Conservation (phyloP, 2,113 vertebrate genomes). For the Actinemys pallida region DNA sequence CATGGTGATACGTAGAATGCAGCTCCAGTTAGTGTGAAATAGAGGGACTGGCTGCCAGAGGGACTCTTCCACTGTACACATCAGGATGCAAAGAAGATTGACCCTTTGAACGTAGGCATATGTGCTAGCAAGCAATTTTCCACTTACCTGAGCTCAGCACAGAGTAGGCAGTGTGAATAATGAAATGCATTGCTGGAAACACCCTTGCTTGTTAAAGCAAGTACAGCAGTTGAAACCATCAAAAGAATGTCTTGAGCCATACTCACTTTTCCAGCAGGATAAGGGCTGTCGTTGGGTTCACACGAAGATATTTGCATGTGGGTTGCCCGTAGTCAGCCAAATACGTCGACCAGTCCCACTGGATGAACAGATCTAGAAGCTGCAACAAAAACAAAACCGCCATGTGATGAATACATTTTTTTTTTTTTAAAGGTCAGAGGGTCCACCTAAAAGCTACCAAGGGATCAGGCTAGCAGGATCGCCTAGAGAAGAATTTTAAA, state of each 20-base stretch:
- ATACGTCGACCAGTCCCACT: conserved; percentile 98
- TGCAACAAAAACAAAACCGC: conserved; percentile 46
- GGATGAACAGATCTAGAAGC: conserved; percentile 96
- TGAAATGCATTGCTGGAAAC: accelerated
- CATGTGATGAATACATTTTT: background rate
- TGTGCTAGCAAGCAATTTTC: background rate
- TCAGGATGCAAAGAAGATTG: accelerated
- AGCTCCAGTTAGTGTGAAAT: accelerated
- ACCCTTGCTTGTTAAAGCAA: accelerated
- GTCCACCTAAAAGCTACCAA: background rate
- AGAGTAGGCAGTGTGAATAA: accelerated
- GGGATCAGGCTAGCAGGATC: background rate
- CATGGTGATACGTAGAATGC: background rate
- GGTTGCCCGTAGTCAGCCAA: conserved; percentile 94
- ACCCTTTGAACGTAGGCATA: background rate
- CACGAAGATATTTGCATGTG: conserved; percentile 93
- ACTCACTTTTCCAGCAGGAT: conserved; percentile 96
- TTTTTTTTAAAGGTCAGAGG: background rate
- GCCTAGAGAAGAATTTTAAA: background rate
- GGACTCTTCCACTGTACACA: background rate
- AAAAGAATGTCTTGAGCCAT: accelerated
- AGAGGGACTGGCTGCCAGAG: accelerated
- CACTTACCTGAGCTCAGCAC: background rate
- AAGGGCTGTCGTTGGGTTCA: conserved; percentile 92
- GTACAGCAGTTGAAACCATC: accelerated